Conservation (phyloP, 1,140 invertebrate species). For the Bombus polaris region DNA sequence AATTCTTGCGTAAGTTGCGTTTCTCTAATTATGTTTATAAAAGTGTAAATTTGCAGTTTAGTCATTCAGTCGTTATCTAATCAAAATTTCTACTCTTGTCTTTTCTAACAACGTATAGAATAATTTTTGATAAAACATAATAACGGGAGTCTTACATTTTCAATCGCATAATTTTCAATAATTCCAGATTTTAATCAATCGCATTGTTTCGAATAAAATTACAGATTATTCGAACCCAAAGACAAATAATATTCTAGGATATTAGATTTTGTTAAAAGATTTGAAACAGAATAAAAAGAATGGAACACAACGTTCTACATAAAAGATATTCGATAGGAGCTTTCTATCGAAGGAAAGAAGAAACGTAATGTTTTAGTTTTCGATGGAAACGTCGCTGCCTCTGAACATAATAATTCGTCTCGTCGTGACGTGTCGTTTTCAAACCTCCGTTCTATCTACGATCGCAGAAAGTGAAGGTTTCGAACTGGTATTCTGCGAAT, state of each 20-base stretch:
- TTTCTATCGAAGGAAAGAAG: not conserved
- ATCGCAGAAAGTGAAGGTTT: slow-evolving; percentile 45
- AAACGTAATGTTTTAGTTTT: not conserved
- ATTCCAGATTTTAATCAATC: not conserved
- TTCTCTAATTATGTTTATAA: not conserved
- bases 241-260: not conserved
- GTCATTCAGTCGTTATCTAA: no score
- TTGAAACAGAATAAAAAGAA: not conserved
- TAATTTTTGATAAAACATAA: not conserved
- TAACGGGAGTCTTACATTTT: no score
- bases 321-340: not conserved
- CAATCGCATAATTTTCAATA: not conserved
- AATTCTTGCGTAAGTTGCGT: not conserved
- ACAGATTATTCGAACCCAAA: no score
- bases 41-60: not conserved
- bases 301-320: no score
- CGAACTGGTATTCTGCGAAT: slow-evolving; percentile 29
- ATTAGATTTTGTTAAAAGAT: not conserved
- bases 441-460: slow-evolving; percentile 28
- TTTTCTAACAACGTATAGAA: not conserved
- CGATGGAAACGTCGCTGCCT: slow-evolving; percentile 2
- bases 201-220: not conserved
- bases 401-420: slow-evolving; percentile 42
- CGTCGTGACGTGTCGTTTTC: slow-evolving; percentile 33
- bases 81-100: no score